Evolutionary conservation across 1,140 invertebrate genomes (phyloP).

Genomic region (Pentalonia nigronervosa): DNA sequence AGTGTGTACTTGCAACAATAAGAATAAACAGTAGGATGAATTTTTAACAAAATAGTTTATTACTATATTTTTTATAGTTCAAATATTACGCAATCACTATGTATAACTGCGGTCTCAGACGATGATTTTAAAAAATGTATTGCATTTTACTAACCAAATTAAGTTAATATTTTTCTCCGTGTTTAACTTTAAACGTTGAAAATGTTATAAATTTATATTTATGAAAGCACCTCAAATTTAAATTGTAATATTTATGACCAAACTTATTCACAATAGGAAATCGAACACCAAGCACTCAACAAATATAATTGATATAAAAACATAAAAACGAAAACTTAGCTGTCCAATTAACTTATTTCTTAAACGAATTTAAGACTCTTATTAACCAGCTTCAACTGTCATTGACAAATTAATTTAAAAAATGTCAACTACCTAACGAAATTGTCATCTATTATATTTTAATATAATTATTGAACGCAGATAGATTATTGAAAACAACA

Average conservation of each 20-base stretch:
- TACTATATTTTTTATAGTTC: too few species aligned
- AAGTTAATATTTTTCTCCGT: too few species aligned
- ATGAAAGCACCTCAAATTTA: not conserved
- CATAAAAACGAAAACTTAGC: not conserved
- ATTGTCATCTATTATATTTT: not conserved
- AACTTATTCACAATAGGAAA: not conserved
- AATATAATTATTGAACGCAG: not conserved
- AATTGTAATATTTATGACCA: not conserved
- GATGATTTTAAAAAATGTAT: too few species aligned
- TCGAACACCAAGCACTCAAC: not conserved
- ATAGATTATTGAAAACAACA: not conserved
- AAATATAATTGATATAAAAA: not conserved
- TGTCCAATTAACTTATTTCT: not conserved
- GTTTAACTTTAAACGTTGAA: too few species aligned
- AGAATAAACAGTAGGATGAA: too few species aligned
- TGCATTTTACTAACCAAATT: too few species aligned
- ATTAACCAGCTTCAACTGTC: not conserved
- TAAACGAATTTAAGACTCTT: not conserved
- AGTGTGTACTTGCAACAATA: too few species aligned
- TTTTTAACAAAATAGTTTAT: too few species aligned
- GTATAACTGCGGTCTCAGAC: too few species aligned
- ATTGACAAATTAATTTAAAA: slow-evolving; percentile 5
- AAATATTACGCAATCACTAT: too few species aligned
- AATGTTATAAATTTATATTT: too few species aligned
- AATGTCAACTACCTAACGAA: not conserved